These are phyloP conservation scores for Amphipoea lucens DNA, from an alignment of 2,888 invertebrate species.

Conservation along the genomic window DNA sequence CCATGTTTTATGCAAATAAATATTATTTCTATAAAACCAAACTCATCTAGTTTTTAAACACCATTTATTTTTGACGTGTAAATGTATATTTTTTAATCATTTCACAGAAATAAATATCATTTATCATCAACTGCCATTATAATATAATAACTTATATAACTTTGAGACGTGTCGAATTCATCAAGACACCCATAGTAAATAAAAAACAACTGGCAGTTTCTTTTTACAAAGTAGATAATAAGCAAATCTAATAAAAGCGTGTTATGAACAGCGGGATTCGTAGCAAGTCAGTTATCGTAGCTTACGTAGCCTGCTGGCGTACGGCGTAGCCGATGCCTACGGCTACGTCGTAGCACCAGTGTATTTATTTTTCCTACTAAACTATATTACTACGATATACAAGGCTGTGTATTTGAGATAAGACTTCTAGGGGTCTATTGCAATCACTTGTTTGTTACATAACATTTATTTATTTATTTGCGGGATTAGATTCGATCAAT, in stretches of 20 bases:
- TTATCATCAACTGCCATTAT: background rate
- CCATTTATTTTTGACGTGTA: no score
- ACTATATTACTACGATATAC: background rate
- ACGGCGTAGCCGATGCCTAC: background rate
- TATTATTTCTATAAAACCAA: no score
- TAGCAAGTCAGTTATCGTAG: slow-evolving; percentile 18
- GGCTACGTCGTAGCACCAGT: slow-evolving; percentile 34
- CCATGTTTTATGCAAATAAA: no score
- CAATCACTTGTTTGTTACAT: background rate
- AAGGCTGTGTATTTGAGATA: background rate
- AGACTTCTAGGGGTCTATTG: background rate
- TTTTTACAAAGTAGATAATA: background rate
- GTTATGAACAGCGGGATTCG: background rate
- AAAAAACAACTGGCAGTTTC: background rate
- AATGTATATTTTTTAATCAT: background rate
- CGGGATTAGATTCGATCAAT: background rate
- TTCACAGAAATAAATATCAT: background rate
- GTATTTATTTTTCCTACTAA: background rate
- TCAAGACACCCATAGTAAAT: background rate
- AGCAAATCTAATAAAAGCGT: background rate
- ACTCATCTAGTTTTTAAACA: background rate
- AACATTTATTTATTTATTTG: background rate
- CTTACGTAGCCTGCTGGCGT: background rate
- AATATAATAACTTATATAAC: no score
- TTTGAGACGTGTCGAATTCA: background rate